Evolutionary conservation across 2,888 invertebrate genomes (phyloP).

Genomic region (Drosophila kanekoi): DNA sequence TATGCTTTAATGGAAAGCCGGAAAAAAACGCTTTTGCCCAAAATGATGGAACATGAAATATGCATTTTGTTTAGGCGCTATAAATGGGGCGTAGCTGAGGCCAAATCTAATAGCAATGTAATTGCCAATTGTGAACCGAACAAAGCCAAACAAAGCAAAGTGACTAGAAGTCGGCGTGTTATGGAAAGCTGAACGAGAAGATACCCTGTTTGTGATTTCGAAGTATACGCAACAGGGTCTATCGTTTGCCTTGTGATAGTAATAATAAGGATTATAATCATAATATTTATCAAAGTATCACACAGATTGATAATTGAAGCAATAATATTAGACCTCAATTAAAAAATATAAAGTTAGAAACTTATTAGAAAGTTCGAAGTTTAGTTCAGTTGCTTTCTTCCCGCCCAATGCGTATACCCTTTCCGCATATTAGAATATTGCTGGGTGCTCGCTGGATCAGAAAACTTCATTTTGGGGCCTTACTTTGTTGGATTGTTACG

Average conservation of each 20-base stretch:
- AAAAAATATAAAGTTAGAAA: no score
- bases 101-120: constrained; percentile 69
- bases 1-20: constrained; percentile 13
- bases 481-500: constrained; percentile 41
- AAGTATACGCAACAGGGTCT: no score
- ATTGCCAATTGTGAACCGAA: constrained; percentile 70
- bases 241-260: no score
- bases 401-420: no score
- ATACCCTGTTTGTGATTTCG: background rate
- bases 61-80: constrained; percentile 51
- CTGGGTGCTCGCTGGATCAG: constrained; percentile 14
- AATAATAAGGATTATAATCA: background rate
- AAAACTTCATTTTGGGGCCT: constrained; percentile 38
- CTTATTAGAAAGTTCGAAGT: no score
- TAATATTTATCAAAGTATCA: background rate
- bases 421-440: background rate
- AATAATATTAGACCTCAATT: no score
- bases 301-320: no score
- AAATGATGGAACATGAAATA: constrained; percentile 61
- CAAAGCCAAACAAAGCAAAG: constrained; percentile 16
- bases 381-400: no score
- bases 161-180: background rate
- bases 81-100: constrained; percentile 34
- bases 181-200: background rate
- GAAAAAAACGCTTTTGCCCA: constrained; percentile 24